These are phyloP conservation scores for Maconellicoccus hirsutus DNA, from an alignment of 1,140 invertebrate species.

Conservation along the genomic window DNA sequence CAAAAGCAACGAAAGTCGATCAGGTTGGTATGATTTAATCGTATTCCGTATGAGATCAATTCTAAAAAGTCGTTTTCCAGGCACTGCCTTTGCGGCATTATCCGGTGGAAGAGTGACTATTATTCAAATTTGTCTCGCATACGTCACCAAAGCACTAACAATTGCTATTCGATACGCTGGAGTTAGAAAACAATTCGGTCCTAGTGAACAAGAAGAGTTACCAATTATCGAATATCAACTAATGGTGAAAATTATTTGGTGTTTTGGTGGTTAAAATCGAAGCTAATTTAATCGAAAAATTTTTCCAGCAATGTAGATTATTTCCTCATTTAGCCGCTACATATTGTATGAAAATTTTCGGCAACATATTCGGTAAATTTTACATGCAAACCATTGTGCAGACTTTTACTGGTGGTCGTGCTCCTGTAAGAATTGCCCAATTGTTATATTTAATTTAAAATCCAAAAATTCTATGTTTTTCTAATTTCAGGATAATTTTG, in stretches of 20 bases:
- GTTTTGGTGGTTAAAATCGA: not conserved
- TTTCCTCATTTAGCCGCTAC: slow-evolving; percentile 77
- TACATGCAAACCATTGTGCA: slow-evolving; percentile 45
- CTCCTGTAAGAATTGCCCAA: slow-evolving; percentile 29
- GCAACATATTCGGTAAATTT: slow-evolving; percentile 40
- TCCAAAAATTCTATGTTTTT: not conserved
- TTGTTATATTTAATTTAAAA: not conserved
- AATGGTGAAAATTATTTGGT: slow-evolving; percentile 43
- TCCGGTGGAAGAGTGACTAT: slow-evolving; percentile 65
- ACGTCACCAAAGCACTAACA: slow-evolving; percentile 57
- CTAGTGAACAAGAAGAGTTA: slow-evolving; percentile 60
- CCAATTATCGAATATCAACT: slow-evolving; percentile 85
- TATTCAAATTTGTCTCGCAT: slow-evolving; percentile 53
- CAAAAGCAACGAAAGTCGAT: slow-evolving; percentile 61
- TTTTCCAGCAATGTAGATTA: slow-evolving; percentile 71
- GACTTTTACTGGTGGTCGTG: slow-evolving; percentile 43
- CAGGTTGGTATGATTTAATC: slow-evolving; percentile 26
- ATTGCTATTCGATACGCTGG: slow-evolving; percentile 86
- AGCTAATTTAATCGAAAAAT: not conserved
- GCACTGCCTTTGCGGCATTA: slow-evolving; percentile 69
- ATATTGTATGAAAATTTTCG: slow-evolving; percentile 63
- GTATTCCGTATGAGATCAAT: not conserved
- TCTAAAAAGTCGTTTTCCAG: slow-evolving; percentile 32
- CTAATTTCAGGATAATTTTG: slow-evolving; percentile 45
- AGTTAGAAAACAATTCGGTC: slow-evolving; percentile 63